Evolutionary conservation across 2,113 vertebrate species (phyloP).

Genomic region (Procavia capensis): DNA sequence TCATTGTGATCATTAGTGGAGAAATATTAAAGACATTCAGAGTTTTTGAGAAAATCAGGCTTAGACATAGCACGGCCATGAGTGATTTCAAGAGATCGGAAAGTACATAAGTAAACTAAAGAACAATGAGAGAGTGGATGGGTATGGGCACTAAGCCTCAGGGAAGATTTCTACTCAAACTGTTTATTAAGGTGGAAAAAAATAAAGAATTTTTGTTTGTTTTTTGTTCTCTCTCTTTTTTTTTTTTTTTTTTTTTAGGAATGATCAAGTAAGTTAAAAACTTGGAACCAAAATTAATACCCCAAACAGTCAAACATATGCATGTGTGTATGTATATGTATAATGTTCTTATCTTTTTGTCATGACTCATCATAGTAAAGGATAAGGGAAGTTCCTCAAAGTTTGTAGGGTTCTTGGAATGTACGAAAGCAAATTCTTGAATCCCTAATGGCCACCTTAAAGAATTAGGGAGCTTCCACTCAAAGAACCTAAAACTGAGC

Average conservation of each 20-base stretch:
- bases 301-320: not conserved
- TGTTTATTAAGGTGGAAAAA: not conserved
- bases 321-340: not conserved
- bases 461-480: not conserved
- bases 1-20: not conserved
- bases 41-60: slow-evolving; percentile 13
- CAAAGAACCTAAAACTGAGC: not conserved
- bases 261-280: not conserved
- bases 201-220: too few species aligned
- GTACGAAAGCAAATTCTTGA: not conserved
- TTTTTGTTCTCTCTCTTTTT: too few species aligned
- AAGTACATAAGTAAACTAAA: not conserved
- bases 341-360: not conserved
- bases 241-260: too few species aligned
- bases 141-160: not conserved
- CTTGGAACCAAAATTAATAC: not conserved
- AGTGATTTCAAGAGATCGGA: not conserved
- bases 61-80: not conserved
- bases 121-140: not conserved
- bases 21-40: not conserved
- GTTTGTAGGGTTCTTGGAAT: not conserved
- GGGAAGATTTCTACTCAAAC: not conserved
- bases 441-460: not conserved
- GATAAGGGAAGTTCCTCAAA: not conserved
- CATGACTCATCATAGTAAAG: not conserved